phyloP scores from a whole-genome alignment of 2,888 invertebrate genomes.

The Drosophila setosimentum region DNA sequence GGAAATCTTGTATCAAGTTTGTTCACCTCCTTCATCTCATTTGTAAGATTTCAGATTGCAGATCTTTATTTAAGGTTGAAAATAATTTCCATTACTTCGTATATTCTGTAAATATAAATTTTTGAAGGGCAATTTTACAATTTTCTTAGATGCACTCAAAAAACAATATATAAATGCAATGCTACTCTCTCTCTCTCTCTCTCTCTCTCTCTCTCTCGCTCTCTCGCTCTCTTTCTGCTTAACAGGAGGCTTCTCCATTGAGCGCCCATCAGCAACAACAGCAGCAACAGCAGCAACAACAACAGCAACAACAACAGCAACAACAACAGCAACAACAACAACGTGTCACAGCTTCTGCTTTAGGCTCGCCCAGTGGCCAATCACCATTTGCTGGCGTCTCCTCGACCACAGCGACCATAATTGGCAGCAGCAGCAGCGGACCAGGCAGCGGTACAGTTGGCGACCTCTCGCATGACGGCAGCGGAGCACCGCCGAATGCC shows the following conservation, averaged over 20 bases:
- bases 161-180: slow-evolving; percentile 13
- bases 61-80: neutral
- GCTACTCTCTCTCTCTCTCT: slow-evolving; percentile 7
- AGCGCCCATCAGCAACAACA: slow-evolving; percentile 81
- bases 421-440: slow-evolving; percentile 25
- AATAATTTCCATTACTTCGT: neutral
- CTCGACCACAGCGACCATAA: slow-evolving; percentile 62
- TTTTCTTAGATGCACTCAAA: neutral
- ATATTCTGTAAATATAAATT: neutral
- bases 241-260: slow-evolving; percentile 84
- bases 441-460: slow-evolving; percentile 18
- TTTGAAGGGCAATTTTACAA: neutral
- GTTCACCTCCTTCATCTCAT: neutral
- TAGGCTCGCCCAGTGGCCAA: slow-evolving; percentile 70
- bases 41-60: neutral
- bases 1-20: neutral
- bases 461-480: slow-evolving; percentile 47
- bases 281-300: slow-evolving; percentile 65
- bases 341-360: slow-evolving; percentile 35
- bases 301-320: slow-evolving; percentile 65
- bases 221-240: slow-evolving; percentile 4
- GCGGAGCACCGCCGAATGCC: slow-evolving; percentile 75
- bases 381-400: slow-evolving; percentile 73
- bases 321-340: slow-evolving; percentile 55
- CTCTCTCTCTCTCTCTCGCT: slow-evolving; percentile 22